phyloP scores from a whole-genome alignment of 1,140 invertebrate species.

The Papilio polytes region DNA sequence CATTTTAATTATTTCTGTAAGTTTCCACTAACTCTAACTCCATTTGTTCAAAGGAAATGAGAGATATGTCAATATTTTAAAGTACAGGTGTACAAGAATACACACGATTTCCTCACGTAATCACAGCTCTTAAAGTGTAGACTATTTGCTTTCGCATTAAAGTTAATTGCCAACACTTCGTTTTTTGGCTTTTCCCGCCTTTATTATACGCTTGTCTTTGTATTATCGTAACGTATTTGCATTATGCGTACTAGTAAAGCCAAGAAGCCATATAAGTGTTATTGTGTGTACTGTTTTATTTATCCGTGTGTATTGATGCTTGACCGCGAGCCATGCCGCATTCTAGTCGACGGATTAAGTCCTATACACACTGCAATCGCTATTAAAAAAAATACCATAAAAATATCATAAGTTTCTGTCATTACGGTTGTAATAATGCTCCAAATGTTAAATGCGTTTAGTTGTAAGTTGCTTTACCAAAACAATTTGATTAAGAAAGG shows the following conservation, averaged over 20 bases:
- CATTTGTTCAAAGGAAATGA: background rate
- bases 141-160: background rate
- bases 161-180: background rate
- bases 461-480: background rate
- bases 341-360: slow-evolving; percentile 10
- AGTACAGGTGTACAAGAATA: too few species aligned
- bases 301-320: slow-evolving; percentile 4
- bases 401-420: too few species aligned
- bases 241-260: background rate
- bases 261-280: background rate
- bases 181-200: background rate
- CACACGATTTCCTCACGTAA: background rate
- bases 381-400: background rate
- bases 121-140: background rate
- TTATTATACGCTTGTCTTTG: background rate
- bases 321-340: background rate
- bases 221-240: background rate
- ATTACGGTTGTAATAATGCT: background rate
- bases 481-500: background rate
- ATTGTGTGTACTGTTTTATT: background rate
- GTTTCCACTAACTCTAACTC: background rate
- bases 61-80: background rate
- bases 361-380: background rate
- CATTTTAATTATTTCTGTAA: too few species aligned
- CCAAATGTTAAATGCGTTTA: background rate